phyloP scores from a whole-genome alignment of 2,888 invertebrate species.

The Cremastobaeus sp. region DNA sequence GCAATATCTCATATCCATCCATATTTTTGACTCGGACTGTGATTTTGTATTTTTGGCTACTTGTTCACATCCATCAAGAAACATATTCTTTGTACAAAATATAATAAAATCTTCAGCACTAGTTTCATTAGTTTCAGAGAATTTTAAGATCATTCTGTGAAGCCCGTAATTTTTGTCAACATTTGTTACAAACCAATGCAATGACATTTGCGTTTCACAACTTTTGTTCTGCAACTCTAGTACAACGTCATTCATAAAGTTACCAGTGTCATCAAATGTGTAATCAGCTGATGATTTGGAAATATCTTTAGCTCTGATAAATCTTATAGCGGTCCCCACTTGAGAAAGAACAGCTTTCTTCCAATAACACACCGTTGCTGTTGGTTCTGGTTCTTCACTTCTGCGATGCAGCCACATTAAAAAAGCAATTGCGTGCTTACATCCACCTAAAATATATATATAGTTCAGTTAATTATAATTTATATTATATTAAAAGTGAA shows the following conservation, averaged over 20 bases:
- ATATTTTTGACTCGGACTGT: conserved; percentile 27
- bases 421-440: conserved; percentile 57
- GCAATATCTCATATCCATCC: conserved; percentile 29
- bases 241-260: conserved; percentile 9
- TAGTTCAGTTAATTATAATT: too few relatives aligned
- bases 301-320: conserved; percentile 17
- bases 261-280: background rate
- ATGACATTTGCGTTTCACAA: conserved; percentile 14
- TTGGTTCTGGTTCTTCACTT: conserved; percentile 59
- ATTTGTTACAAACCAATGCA: conserved; percentile 11
- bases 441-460: conserved; percentile 45
- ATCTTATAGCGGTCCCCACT: conserved; percentile 43
- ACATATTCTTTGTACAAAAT: conserved; percentile 10
- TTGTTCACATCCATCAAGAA: conserved; percentile 4
- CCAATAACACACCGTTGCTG: conserved; percentile 57
- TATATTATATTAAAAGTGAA: conserved; percentile 13
- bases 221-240: background rate
- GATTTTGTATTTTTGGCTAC: conserved; percentile 6
- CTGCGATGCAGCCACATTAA: conserved; percentile 61
- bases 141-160: conserved; percentile 15
- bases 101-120: conserved; percentile 14
- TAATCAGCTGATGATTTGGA: background rate
- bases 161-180: conserved; percentile 15
- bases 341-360: conserved; percentile 51
- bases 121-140: background rate